Conservation (phyloP, 2,113 vertebrate genomes). For the Delphinapterus leucas region DNA sequence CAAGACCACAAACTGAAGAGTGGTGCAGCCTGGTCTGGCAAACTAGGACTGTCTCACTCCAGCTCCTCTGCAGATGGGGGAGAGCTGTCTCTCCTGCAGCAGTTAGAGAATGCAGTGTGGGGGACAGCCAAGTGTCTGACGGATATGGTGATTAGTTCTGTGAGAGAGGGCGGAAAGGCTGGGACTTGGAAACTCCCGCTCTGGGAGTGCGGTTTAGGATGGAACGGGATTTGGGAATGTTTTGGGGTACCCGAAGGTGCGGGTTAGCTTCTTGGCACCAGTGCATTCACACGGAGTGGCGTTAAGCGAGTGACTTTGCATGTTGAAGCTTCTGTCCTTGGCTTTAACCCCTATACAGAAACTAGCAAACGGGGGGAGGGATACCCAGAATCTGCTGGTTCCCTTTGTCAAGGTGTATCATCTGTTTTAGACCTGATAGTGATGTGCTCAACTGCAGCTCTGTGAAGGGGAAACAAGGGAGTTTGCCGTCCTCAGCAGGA, state of each 20-base stretch:
- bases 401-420: too few relatives aligned
- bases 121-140: too few relatives aligned
- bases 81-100: neutral
- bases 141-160: neutral
- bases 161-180: neutral
- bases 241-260: neutral
- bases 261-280: neutral
- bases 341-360: neutral
- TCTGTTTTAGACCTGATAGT: neutral
- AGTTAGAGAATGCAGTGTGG: too few relatives aligned
- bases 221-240: neutral
- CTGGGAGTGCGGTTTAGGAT: neutral
- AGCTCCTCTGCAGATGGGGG: neutral
- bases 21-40: neutral
- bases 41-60: neutral
- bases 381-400: neutral
- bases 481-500: neutral
- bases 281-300: neutral
- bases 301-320: neutral
- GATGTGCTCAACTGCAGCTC: neutral
- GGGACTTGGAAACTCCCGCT: neutral
- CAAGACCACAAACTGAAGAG: neutral
- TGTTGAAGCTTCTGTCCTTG: neutral
- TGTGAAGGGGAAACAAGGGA: neutral
- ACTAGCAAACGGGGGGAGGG: too few relatives aligned